Conservation (phyloP, 1,140 invertebrate species). For the Drepana arcuata region DNA sequence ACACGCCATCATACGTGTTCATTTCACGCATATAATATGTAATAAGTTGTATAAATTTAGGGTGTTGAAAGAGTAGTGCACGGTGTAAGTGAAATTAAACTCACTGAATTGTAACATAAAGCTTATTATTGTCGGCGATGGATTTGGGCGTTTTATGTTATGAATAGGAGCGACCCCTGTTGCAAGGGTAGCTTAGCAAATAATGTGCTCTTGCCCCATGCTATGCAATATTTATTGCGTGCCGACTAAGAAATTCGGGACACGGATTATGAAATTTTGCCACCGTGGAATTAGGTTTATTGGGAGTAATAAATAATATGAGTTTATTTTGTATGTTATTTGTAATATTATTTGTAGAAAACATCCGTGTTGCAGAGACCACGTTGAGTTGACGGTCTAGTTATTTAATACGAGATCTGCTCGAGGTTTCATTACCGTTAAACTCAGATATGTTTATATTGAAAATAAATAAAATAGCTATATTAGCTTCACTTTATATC, state of each 20-base stretch:
- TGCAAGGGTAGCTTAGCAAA: constrained; percentile 41
- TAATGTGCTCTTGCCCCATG: constrained; percentile 38
- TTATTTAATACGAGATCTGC: too few species aligned
- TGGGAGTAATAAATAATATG: too few species aligned
- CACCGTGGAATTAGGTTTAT: too few species aligned
- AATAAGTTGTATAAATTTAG: constrained; percentile 55
- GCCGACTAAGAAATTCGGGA: constrained; percentile 21
- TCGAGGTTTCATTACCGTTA: too few species aligned
- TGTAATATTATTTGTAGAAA: too few species aligned
- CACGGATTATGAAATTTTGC: constrained; percentile 33
- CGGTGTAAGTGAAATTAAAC: constrained; percentile 6
- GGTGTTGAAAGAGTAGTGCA: constrained; percentile 8
- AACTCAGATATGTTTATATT: too few species aligned
- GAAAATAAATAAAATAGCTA: too few species aligned
- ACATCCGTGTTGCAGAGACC: too few species aligned
- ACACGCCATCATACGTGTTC: constrained; percentile 35
- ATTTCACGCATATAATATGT: constrained; percentile 56
- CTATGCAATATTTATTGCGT: constrained; percentile 57
- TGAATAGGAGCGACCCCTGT: constrained; percentile 47
- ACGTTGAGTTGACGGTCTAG: too few species aligned
- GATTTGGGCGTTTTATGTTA: constrained; percentile 40
- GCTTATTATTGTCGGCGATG: not conserved
- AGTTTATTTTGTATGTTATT: too few species aligned
- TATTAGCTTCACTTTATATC: too few species aligned
- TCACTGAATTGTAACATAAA: not conserved